phyloP scores from a whole-genome alignment of 2,797 vertebrate genomes.

The Xenops minutus region DNA sequence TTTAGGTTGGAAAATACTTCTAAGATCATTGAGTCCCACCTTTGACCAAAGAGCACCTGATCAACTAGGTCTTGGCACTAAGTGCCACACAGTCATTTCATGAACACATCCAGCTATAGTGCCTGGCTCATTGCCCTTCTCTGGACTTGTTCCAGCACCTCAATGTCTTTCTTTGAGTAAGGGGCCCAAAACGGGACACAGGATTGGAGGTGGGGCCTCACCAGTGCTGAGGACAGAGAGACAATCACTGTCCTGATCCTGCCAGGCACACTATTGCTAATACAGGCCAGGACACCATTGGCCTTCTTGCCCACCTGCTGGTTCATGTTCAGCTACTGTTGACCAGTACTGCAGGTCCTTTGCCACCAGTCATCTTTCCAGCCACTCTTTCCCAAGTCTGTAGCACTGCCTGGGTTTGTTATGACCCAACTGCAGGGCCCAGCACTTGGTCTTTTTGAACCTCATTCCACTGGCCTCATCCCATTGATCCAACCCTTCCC shows the following conservation, averaged over 20 bases:
- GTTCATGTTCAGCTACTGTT: background rate
- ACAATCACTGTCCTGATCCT: background rate
- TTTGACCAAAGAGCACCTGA: background rate
- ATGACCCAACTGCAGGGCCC: background rate
- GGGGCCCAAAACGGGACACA: rapidly evolving
- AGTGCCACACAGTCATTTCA: background rate
- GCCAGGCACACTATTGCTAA: background rate
- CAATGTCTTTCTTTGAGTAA: background rate
- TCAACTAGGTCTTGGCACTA: background rate
- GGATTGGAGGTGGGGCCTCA: rapidly evolving
- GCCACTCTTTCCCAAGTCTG: background rate
- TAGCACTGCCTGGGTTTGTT: background rate
- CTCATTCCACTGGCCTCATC: rapidly evolving
- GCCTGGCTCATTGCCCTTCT: background rate
- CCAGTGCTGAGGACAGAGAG: rapidly evolving
- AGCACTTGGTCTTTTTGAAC: background rate
- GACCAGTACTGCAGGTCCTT: background rate
- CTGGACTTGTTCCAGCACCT: background rate
- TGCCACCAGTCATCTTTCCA: background rate
- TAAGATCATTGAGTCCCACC: background rate
- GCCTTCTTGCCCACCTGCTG: background rate
- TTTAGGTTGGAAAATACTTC: background rate
- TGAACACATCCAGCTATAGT: background rate
- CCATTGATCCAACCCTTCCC: background rate
- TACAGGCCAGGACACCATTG: background rate